These are phyloP conservation scores for Pseudopipra pipra DNA, from an alignment of 2,113 vertebrate species.

Conservation along the genomic window DNA sequence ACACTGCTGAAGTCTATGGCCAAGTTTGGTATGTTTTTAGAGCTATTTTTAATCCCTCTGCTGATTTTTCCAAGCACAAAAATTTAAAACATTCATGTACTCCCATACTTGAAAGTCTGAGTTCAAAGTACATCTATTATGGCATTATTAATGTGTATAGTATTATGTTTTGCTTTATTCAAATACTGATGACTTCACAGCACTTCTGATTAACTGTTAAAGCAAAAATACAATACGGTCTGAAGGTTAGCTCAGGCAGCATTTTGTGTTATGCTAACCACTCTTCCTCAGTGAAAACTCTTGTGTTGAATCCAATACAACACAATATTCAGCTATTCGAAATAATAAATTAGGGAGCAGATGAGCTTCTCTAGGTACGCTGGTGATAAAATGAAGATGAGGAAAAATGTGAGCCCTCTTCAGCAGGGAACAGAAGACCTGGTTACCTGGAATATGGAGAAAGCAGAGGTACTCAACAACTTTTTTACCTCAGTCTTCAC, in stretches of 20 bases:
- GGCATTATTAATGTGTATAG: not conserved
- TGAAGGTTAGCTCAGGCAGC: not conserved
- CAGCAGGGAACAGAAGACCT: not conserved
- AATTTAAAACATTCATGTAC: not conserved
- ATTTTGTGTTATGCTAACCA: not conserved
- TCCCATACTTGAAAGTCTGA: not conserved
- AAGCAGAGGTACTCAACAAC: not conserved
- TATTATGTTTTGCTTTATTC: not conserved
- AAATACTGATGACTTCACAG: not conserved
- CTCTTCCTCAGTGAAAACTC: not conserved
- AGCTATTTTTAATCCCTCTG: not conserved
- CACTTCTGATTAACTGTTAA: not conserved
- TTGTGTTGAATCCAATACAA: fast-evolving
- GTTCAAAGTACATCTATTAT: not conserved
- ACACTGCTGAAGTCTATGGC: not conserved
- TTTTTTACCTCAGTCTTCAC: not conserved
- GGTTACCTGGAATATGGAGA: not conserved
- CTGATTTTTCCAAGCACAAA: not conserved
- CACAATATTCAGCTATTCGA: not conserved
- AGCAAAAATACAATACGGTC: not conserved
- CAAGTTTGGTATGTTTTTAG: not conserved
- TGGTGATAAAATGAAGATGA: not conserved
- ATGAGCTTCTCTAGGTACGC: not conserved
- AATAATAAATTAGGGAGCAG: not conserved
- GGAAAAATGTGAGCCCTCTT: not conserved